Base-by-base conservation (phyloP, 1,140 invertebrate genomes). In the fruit fly (Drosophila melanogaster) region DNA sequence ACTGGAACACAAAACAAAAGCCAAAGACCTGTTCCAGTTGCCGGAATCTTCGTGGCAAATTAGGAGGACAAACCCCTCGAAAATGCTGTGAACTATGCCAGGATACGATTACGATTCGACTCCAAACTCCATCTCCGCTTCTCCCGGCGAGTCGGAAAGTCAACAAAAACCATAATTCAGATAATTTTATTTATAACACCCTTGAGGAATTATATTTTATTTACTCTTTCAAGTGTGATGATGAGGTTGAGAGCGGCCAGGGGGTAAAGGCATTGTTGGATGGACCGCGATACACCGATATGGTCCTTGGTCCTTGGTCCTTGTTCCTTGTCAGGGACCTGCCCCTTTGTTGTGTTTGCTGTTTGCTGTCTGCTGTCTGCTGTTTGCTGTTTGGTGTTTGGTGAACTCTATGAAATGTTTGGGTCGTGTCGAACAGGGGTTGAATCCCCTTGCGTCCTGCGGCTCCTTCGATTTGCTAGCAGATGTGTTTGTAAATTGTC, bases 171-270 rank as follows among this genome's bases (percentile, higher is more conserved):
- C 81, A 90, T 90, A 86, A 90, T 90, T 90, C 81, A 90, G 81
- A 87, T 90, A 90, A 90, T 90, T 90, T 90, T 90, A 90, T 90
- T 90, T 90, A 90, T 90, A 90, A 90, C 85, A 90, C 86, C 86
- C 86, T 90, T 86, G 86, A 90, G 86, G 86, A 90, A 90, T 90
- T 89, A 89, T 84, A 89, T 89, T 89, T 89, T 89, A 89, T 89
- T 89, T 89, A 89, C 84, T 89, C 84, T 89, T 89, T 89, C 84
- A 87, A 87, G 84, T 87, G 84, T 87, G 84, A 87, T 87, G 84
- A 87, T 89, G 84, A 87, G 84, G 72, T 62, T 65, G 79, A 58
- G 62, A 66, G 71, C 61, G 56, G 7, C 8, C 64, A 24, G 26
- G 41, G 22, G 47, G 47, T 40, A 19, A 7, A 24, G 37, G 60